Evolutionary conservation across 1,140 invertebrate genomes (phyloP), one percentile per base, ranked within the genome.

Genomic region (Pseudomyrmex cubaensis): DNA sequence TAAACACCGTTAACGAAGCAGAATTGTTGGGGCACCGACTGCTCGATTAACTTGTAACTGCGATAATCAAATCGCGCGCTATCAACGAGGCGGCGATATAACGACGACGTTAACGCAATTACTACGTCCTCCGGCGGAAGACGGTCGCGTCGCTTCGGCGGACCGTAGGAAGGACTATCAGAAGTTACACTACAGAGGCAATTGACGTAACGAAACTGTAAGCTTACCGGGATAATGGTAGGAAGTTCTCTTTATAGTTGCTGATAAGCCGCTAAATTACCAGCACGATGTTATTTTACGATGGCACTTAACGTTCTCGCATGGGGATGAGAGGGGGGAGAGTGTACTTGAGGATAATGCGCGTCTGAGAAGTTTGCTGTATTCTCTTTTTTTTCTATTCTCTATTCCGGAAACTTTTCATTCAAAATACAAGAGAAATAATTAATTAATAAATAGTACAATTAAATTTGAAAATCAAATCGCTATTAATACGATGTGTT

Each of bases 251-350:
- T 75, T 82, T 75, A 82, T 82, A 63, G 70, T 75, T 50, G 25
- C 59, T 74, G 70, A 82, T 82, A 82, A 82, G 78, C 75, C 70
- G 48, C 48, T 75, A 82, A 82, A 75, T 82, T 82, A 82, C 78
- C 50, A 7, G 17, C 48, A 2, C 48, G 12, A 57, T 54, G 72
- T 82, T 82, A 75, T 50, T 82, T 73, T 61, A 82, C 48, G 57
- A 4, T 17, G 44, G 15, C 61, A 15, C 56, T 82, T 73, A 82
- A 10, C 54, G 46, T 64, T 25, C 52, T 44, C n/a, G 67, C 20
- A 35, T 35, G 35, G 35, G 5, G 5, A 35, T 35, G 35, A 35
- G 5, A 35, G 5, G 0, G 5, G 2, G 35, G 4, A 2, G 25
- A 22, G 13, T 63, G 15, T 22, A 52, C 78, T 82, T 82, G 61